These are phyloP conservation scores for Gari tellinella DNA, from an alignment of 2,888 invertebrate species.

Conservation along the genomic window DNA sequence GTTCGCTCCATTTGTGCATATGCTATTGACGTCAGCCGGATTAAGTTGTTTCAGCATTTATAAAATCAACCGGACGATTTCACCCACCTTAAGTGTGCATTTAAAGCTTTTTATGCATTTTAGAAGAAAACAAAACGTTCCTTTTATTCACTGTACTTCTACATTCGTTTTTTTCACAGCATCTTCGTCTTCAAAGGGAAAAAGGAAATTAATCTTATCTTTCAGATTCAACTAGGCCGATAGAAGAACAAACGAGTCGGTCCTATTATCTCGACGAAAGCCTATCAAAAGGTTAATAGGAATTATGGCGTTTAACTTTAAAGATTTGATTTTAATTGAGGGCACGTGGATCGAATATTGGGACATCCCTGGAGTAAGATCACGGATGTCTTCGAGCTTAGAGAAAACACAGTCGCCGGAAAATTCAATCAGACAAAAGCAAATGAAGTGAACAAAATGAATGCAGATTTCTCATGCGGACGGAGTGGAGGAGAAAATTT, in stretches of 20 bases:
- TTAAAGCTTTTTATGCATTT: conserved; percentile 23
- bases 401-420: conserved; percentile 52
- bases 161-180: too few species aligned
- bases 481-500: conserved; percentile 56
- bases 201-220: conserved; percentile 16
- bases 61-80: too few species aligned
- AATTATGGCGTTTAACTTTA: conserved; percentile 63
- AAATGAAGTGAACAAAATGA: conserved; percentile 62
- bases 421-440: conserved; percentile 53
- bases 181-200: neutral
- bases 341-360: conserved; percentile 59
- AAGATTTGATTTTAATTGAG: conserved; percentile 64
- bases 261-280: conserved; percentile 28
- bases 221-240: conserved; percentile 14
- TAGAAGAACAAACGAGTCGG: conserved; percentile 12
- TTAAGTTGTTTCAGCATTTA: too few species aligned
- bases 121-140: conserved; percentile 18
- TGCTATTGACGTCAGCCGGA: too few species aligned
- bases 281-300: conserved; percentile 56
- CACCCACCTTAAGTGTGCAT: too few species aligned
- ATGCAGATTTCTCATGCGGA: conserved; percentile 60
- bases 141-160: too few species aligned
- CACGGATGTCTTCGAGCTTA: conserved; percentile 37
- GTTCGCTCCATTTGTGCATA: too few species aligned
- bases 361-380: conserved; percentile 44